Conservation (phyloP, 2,797 vertebrate species). For the Euphonia xanthogaster region DNA sequence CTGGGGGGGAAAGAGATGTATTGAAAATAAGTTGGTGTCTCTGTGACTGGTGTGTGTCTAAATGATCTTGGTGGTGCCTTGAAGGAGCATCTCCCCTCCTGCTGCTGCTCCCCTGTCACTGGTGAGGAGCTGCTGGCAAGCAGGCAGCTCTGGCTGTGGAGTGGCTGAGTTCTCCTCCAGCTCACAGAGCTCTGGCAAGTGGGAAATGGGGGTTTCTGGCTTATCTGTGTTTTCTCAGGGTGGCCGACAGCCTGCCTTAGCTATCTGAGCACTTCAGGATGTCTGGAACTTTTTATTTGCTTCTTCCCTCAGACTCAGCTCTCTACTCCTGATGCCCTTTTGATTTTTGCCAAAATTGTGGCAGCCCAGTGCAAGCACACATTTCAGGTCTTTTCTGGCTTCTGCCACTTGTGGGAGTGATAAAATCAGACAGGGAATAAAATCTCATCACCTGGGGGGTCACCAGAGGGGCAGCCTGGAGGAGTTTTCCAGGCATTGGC, state of each 20-base stretch:
- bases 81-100: not conserved
- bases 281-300: not conserved
- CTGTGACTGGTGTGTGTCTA: not conserved
- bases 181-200: not conserved
- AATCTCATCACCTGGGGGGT: not conserved
- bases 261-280: not conserved
- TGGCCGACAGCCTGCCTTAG: not conserved
- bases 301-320: not conserved
- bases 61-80: not conserved
- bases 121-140: not conserved
- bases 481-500: not conserved
- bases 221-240: slow-evolving; percentile 45
- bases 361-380: not conserved
- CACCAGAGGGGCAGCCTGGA: not conserved
- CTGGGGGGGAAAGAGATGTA: not conserved
- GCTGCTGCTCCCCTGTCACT: fast-evolving
- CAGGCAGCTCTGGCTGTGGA: not conserved
- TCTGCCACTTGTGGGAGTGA: not conserved
- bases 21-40: not conserved
- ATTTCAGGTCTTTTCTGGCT: not conserved
- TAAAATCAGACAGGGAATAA: not conserved
- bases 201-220: not conserved
- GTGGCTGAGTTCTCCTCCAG: not conserved
- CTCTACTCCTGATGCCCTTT: not conserved
- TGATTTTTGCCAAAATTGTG: not conserved